Evolutionary conservation across 2,797 vertebrate genomes (phyloP).

Genomic region (Myoxocephalus aenaeus): DNA sequence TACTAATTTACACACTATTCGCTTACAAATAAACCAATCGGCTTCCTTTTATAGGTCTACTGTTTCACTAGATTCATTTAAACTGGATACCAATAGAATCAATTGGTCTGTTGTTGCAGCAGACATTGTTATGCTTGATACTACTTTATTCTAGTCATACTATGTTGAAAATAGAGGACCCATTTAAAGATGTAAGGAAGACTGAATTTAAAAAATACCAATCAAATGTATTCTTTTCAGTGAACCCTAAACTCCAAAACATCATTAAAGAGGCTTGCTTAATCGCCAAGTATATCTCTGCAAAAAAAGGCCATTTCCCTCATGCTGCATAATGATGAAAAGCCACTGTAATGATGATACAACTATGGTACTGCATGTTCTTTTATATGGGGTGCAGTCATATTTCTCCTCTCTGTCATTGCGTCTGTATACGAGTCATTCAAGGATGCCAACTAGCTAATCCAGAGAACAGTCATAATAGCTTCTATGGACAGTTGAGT

Average conservation of each 20-base stretch:
- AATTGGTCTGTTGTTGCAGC: conserved; percentile 25
- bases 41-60: conserved; percentile 9
- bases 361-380: conserved; percentile 45
- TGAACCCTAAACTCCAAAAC: conserved; percentile 77
- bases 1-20: neutral
- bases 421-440: conserved; percentile 71
- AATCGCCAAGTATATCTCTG: conserved; percentile 67
- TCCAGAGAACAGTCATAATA: conserved; percentile 64
- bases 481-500: conserved; percentile 56
- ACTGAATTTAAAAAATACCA: conserved; percentile 67
- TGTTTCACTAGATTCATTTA: neutral
- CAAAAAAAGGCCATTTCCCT: conserved; percentile 53
- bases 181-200: conserved; percentile 56
- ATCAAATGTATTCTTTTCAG: conserved; percentile 80
- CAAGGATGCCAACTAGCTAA: conserved; percentile 72
- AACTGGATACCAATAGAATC: conserved; percentile 28
- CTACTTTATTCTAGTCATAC: neutral
- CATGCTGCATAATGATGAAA: conserved; percentile 73
- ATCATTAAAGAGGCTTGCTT: conserved; percentile 78
- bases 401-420: conserved; percentile 58
- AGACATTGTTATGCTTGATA: conserved; percentile 34
- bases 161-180: conserved; percentile 37
- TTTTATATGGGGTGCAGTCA: conserved; percentile 56
- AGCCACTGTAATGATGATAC: conserved; percentile 71
- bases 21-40: conserved; percentile 21